Base-by-base conservation (phyloP, 2,113 vertebrate species). In the Tor tambroides region DNA sequence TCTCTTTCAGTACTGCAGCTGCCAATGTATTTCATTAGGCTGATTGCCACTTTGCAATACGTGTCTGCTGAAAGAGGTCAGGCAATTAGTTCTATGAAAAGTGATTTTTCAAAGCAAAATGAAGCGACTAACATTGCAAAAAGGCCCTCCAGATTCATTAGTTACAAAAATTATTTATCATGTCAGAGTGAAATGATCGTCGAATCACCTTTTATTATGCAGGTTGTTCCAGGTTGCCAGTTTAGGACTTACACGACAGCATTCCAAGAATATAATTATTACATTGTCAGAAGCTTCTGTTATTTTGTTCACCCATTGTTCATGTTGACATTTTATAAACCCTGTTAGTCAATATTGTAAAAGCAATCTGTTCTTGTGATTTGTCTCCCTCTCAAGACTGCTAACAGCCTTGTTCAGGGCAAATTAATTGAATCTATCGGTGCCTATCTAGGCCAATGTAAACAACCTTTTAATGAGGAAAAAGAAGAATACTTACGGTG, bases 351-450 rank as follows among this genome's bases (percentile, higher is more conserved):
- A 84, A 92, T 89, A 92, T 91, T 91, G n/a, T 23, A 93, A 91
- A 90, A 90, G 88, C 90, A 93, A 91, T 91, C 89, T 90, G 87
- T 86, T 89, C 85, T 78, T 74, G 83, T 90, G 90, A 90, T 67
- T 90, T 51, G 87, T 38, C 81, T 87, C 87, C 90, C 89, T 86
- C 85, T 78, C 41, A 85, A 77, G 80, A 90, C 88, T 90, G 91
- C 87, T 80, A 15, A 90, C 79, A 90, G 88, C 90, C 92, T 91
- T 88, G 89, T 93, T 92, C 90, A 91, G 87, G 88, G 90, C 91
- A 89, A 91, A 91, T 92, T 88, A 72, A 92, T 92, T 82, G 84
- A 92, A 92, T 87, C 67, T 87, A 84, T 90, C 38, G 88, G 87
- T 83, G 63, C 14, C 80, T 85, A 91, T 91, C 89, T 72, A 89